A percentile compares a stretch with the other conserved stretches of the same genome.
phyloP scores from a whole-genome alignment of 1,140 invertebrate genomes.

The Antheraea pernyi region DNA sequence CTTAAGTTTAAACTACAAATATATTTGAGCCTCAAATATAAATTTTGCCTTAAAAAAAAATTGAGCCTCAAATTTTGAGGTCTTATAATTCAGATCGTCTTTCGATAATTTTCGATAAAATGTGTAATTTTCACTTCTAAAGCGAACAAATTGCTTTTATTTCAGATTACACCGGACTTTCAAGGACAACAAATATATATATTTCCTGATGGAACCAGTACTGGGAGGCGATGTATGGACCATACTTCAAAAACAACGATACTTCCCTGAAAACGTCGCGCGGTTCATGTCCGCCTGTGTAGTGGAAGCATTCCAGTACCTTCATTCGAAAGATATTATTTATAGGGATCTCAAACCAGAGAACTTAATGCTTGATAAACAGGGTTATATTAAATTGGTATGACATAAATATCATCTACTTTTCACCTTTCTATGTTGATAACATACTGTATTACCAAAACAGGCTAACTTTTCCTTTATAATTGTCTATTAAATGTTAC shows the following conservation, averaged over 20 bases:
- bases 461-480: no score
- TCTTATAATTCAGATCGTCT: background rate
- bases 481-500: no score
- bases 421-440: no score
- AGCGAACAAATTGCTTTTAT: conserved; percentile 11
- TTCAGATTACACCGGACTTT: conserved; percentile 94
- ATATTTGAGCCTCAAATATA: no score
- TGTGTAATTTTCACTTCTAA: no score
- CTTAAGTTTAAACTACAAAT: no score
- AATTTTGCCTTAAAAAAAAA: no score
- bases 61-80: no score
- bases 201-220: conserved; percentile 98
- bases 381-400: conserved; percentile 96
- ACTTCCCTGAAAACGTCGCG: conserved; percentile 91
- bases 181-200: conserved; percentile 96
- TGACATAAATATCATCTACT: conserved; percentile 11
- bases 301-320: conserved; percentile 93
- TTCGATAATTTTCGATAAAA: no score
- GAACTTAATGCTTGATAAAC: conserved; percentile 92
- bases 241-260: conserved; percentile 88
- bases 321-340: conserved; percentile 92
- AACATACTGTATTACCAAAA: no score
- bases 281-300: conserved; percentile 96
- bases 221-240: conserved; percentile 99
- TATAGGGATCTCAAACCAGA: conserved; percentile 98